These are phyloP conservation scores for Hyposoter didymator DNA, from an alignment of 2,888 invertebrate genomes.

Conservation along the genomic window DNA sequence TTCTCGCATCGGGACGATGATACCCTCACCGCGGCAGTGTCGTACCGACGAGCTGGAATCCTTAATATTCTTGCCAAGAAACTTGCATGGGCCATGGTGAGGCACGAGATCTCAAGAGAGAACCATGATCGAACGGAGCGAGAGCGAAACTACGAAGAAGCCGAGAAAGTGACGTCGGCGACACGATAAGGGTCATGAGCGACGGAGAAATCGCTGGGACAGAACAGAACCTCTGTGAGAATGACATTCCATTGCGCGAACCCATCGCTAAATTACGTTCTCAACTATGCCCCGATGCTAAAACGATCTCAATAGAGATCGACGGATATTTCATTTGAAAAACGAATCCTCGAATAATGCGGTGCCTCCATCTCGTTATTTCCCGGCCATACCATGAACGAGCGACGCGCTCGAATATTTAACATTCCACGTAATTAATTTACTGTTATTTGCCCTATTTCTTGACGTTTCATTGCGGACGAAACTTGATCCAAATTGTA, in stretches of 20 bases:
- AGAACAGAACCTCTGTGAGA: conserved; percentile 44
- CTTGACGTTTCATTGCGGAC: too few species aligned
- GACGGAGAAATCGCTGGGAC: conserved; percentile 39
- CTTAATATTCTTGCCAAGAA: conserved; percentile 79
- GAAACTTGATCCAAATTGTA: too few species aligned
- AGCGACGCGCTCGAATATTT: background rate
- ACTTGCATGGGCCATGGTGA: conserved; percentile 58
- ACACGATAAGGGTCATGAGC: conserved; percentile 45
- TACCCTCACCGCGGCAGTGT: conserved; percentile 18
- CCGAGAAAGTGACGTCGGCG: conserved; percentile 25
- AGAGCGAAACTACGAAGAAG: conserved; percentile 24
- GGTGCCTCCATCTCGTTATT: background rate
- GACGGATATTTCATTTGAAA: conserved; percentile 43
- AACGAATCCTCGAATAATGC: background rate
- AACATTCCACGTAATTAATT: background rate
- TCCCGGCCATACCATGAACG: background rate
- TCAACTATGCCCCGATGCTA: conserved; percentile 53
- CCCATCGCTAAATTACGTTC: conserved; percentile 67
- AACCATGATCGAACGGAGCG: conserved; percentile 38
- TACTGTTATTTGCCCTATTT: too few species aligned
- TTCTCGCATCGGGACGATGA: conserved; percentile 1
- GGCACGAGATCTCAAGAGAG: conserved; percentile 66
- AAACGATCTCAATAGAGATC: conserved; percentile 41
- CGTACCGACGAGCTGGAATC: conserved; percentile 74
- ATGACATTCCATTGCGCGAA: conserved; percentile 68